Base-by-base conservation (phyloP, 2,888 invertebrate genomes). In the Drosophila kanekoi region DNA sequence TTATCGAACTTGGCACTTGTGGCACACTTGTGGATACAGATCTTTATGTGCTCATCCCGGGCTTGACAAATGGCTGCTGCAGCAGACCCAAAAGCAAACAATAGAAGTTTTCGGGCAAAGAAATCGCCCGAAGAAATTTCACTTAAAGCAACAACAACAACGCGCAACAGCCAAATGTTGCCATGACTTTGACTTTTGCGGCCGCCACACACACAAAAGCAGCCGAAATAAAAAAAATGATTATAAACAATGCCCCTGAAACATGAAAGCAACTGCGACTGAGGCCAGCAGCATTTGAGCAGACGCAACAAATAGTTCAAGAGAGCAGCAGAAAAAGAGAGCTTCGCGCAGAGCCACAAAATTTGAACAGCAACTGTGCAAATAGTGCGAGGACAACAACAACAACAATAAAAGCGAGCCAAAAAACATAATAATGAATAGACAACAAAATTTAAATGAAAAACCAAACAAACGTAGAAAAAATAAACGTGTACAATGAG, bases 111-210 rank as follows among this genome's bases (percentile, higher is more conserved):
- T 68, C 44, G 53, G 41, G 68, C 75, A 67, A 78, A 72, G 77
- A 78, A 77, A 74, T 72, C 58, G 49, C 44, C 58, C 53, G 11
- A 67, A 66, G 56, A 77, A 84, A 82, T 85, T 83, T 85, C 85
- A 83, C 85, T 79, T 61, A 58, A 70, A 71, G 44, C 52, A 61
- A 56, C 56, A 64, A 23, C 64, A 62, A 35, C 47, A 57, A 11
- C 51, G 23, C 8, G 13, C 41, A 53, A 37, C 41, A 53, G 38
- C 32, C 48, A 74, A 65, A 78, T 82, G 66, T 74, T 79, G 77
- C 82, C 85, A 79, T 83, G 83, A 83, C 83, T 83, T 85, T 85
- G 82, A 74, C 68, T 84, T 84, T 81, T 83, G 77, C 33, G 49
- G 63, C 58, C 64, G 45, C 23, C 23, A 23, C 23, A 23, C 23